Conservation (phyloP, 2,888 invertebrate genomes). For the Eupeodes latifasciatus region DNA sequence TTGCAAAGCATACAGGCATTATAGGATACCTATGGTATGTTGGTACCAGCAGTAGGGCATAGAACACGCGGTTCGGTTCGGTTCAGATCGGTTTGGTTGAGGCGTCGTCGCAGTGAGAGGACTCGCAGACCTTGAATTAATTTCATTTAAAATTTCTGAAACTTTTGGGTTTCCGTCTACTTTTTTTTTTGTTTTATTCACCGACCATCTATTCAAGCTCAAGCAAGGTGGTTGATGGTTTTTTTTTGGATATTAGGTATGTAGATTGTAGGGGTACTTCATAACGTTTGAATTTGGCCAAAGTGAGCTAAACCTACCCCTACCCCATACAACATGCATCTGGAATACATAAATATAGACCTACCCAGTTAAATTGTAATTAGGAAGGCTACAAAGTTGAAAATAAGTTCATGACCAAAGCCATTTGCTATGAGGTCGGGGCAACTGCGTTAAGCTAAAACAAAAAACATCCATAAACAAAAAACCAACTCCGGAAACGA, state of each 20-base stretch:
- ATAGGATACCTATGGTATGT: no score
- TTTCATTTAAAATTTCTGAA: conserved; percentile 27
- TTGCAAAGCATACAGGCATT: background rate
- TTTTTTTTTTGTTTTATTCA: conserved; percentile 5
- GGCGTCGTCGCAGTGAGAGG: background rate
- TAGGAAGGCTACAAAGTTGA: conserved; percentile 51
- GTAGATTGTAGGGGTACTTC: conserved; percentile 1
- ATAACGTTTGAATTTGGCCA: conserved; percentile 24
- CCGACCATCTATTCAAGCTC: conserved; percentile 19
- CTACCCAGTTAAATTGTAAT: conserved; percentile 49
- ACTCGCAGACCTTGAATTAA: conserved; percentile 19
- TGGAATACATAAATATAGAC: conserved; percentile 6
- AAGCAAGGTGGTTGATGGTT: conserved; percentile 10
- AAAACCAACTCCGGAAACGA: background rate
- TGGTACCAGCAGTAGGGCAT: no score
- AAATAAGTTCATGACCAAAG: conserved; percentile 60
- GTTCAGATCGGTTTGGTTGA: no score
- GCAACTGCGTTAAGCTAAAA: background rate
- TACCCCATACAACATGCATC: background rate
- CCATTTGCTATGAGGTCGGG: background rate
- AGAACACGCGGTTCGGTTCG: no score
- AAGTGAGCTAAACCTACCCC: background rate
- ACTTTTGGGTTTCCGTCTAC: conserved; percentile 13
- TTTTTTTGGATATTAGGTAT: background rate
- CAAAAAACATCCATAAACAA: background rate